Evolutionary conservation across 2,888 invertebrate species (phyloP).

Genomic region (Drosophila lacicola): DNA sequence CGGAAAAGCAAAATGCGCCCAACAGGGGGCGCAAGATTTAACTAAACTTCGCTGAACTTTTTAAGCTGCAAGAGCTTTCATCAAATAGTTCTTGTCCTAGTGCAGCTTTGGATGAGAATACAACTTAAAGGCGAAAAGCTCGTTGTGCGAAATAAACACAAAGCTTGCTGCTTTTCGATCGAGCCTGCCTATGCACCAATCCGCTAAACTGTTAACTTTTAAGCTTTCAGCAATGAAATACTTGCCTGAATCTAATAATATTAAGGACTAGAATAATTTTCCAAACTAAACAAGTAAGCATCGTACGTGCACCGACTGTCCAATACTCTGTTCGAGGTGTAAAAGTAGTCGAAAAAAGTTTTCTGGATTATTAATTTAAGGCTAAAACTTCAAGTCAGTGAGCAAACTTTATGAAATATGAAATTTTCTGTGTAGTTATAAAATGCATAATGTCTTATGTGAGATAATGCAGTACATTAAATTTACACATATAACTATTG

Average conservation of each 20-base stretch:
- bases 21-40: slow-evolving; percentile 18
- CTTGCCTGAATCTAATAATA: neutral
- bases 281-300: neutral
- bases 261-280: neutral
- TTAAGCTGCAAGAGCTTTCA: slow-evolving; percentile 1
- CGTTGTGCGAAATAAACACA: neutral
- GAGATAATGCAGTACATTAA: no score
- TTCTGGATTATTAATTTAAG: no score
- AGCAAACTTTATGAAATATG: no score
- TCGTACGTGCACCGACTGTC: no score
- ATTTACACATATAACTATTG: no score
- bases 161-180: neutral
- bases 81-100: neutral
- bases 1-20: neutral
- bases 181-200: neutral
- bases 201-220: neutral
- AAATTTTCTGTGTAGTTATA: no score
- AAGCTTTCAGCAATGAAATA: neutral
- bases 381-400: no score
- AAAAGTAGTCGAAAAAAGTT: neutral
- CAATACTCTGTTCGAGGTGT: neutral
- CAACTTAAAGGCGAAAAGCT: neutral
- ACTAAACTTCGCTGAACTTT: neutral
- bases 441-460: no score
- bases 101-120: neutral